phyloP scores from a whole-genome alignment of 2,888 invertebrate species.

The Balanococcus diminutus region DNA sequence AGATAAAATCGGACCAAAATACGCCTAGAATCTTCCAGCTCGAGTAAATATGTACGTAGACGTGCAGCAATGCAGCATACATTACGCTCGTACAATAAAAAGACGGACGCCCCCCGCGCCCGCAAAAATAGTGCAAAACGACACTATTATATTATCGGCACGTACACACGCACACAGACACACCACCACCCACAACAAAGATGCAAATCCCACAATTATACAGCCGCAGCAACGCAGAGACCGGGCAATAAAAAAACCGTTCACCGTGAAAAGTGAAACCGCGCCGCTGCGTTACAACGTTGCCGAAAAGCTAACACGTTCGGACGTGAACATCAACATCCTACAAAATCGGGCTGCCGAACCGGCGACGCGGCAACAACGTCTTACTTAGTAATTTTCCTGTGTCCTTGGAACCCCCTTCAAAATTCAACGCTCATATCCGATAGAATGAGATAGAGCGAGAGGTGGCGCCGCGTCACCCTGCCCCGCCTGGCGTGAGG shows the following conservation, averaged over 20 bases:
- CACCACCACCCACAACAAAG: slow-evolving; percentile 1
- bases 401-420: slow-evolving; percentile 48
- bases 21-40: neutral
- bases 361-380: slow-evolving; percentile 1
- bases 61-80: no score
- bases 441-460: neutral
- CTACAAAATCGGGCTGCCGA: neutral
- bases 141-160: neutral
- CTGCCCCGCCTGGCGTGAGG: neutral
- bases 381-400: neutral
- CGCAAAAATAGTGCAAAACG: neutral
- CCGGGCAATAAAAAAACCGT: slow-evolving; percentile 38
- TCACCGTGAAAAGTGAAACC: slow-evolving; percentile 44
- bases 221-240: neutral
- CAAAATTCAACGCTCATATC: slow-evolving; percentile 21
- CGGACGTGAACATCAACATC: neutral
- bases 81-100: neutral
- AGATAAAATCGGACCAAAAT: neutral
- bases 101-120: neutral
- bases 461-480: neutral
- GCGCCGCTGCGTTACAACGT: slow-evolving; percentile 20
- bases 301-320: neutral
- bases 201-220: slow-evolving; percentile 7
- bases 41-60: no score
- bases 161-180: neutral